Base-by-base conservation (phyloP, 1,140 invertebrate species). In the Hyphantria cunea region DNA sequence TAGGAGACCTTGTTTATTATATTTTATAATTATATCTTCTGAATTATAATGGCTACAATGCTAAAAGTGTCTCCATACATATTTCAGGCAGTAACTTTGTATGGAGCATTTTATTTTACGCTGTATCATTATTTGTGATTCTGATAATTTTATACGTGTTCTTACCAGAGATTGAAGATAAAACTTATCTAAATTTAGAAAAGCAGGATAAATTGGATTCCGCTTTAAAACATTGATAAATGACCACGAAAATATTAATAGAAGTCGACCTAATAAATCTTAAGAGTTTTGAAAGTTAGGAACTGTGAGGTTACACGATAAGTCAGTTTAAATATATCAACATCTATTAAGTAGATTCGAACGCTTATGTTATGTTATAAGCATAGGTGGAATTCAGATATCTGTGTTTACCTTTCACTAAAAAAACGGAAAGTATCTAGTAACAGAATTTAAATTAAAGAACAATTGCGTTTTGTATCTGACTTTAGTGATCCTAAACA, bases 101-200 rank as follows among this genome's bases (percentile, higher is more conserved):
- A 67, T 11, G 68, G 70, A 0, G 55, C 47, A 2, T 76, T 76
- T 59, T 69, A 6, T 68, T 66, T 8, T 68, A 65, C 15, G 68
- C 54, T 9, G 15, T 69, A 9, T 50, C 53, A 0, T 15, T 58
- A 9, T 41, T 52, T 8, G 6, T 66, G 8, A 45, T 50, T 6
- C 53, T 45, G 8, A 14, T 53, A 9, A 37, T 67, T 5, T 15
- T 72, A n/a, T 76, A 66, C 54, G 52, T 48, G 44, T 68, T 54
- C 54, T 58, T 74, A 34, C 68, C 68, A n/a, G 66, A 78, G 49
- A 70, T 65, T 7, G 69, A 69, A 13, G 63, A 70, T 17, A 68
- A 65, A 37, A 70, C 70, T 14, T 76, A n/a, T 8, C 25, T 52
- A 12, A 71, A 68, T 64, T 65, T 59, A 11, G 48, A 59, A 47